Percentiles rank a stretch among this genome's conserved stretches.
Evolutionary conservation across 2,113 vertebrate genomes (phyloP).

Genomic region (Dasyurus viverrinus): DNA sequence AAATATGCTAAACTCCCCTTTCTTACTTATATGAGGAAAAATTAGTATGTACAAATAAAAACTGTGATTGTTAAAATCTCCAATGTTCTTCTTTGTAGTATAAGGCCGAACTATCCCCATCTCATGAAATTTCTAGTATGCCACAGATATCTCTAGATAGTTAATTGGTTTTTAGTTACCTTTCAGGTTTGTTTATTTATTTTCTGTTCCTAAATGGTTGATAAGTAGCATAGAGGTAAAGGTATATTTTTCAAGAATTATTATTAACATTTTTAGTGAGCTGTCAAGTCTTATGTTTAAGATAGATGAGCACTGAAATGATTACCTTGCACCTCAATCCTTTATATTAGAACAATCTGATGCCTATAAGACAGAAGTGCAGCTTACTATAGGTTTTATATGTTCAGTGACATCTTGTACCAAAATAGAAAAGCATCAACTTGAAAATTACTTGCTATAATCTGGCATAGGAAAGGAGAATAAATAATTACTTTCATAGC

Average conservation of each 20-base stretch:
- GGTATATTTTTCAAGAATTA: background rate
- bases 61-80: background rate
- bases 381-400: background rate
- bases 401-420: slow-evolving; percentile 7
- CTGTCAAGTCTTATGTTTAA: background rate
- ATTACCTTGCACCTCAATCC: background rate
- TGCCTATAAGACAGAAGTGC: background rate
- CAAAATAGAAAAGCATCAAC: slow-evolving; percentile 17
- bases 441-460: slow-evolving; percentile 16
- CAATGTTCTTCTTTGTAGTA: background rate
- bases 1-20: background rate
- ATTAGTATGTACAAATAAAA: background rate
- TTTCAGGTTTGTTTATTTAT: background rate
- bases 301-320: background rate
- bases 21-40: background rate
- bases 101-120: background rate
- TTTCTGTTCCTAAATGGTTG: background rate
- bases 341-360: background rate
- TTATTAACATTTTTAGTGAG: slow-evolving; percentile 2
- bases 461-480: background rate
- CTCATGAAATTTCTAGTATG: background rate
- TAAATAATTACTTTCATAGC: background rate
- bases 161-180: background rate
- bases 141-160: background rate
- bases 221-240: background rate